Evolutionary conservation across 1,140 invertebrate species (phyloP), one percentile per base, ranked within the genome.

Genomic region (Leptinotarsa lineolata): DNA sequence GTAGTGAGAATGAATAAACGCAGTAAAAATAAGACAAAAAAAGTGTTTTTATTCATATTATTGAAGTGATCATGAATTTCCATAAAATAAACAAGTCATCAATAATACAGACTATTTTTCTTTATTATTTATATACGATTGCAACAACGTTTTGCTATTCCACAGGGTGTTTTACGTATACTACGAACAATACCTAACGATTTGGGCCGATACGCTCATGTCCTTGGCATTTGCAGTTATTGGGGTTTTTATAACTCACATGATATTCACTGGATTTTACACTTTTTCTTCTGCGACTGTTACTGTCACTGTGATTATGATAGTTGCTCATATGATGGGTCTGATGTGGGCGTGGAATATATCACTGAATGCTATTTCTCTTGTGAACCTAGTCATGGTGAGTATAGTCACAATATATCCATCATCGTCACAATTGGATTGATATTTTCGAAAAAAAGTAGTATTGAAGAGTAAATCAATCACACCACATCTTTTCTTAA

Each of bases 291-390:
- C 96, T 0, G 71, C 92, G 8, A 89, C 94, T 45, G 91, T 97
- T 12, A 83, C 92, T 13, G 79, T 93, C 5, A 92, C 90, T 20
- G 92, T 96, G 8, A 72, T 89, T 1, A 92, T 96, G 89, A 95
- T 97, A 68, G 80, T 97, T 0, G 80, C 93, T 3, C 91, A 97
- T 82, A 88, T 98, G 85, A 88, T 92, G 77, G 96, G 94, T 39
- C 81, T 97, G 21, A 98, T 98, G 97, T 97, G 93, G 84, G 90
- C 93, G 76, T 97, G 95, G 94, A 87, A 88, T 81, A 95, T 98
- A 48, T 89, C 90, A 5, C 86, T 98, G 6, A 98, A 98, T 85
- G 96, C 96, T n/a, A 90, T 98, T 0, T 96, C 96, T 0, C 86
- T 97, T n/a, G 95, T 98, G 2, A 98, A 98, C 87, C 88, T 98